phyloP scores from a whole-genome alignment of 2,113 vertebrate species.

The Hiodon alosoides region DNA sequence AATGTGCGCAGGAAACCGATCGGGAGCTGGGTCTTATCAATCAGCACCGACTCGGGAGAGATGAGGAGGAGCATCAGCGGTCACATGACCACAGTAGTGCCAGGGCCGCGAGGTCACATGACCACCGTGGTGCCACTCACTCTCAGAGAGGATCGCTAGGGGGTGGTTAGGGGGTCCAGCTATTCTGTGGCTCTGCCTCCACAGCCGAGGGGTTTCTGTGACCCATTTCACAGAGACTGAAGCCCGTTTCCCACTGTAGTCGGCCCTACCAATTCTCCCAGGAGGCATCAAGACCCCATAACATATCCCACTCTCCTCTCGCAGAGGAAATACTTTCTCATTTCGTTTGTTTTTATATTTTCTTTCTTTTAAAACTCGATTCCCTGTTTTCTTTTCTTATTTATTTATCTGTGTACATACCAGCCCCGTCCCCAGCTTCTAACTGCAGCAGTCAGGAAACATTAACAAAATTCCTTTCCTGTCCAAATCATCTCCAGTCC shows the following conservation, averaged over 20 bases:
- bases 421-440: conserved; percentile 36
- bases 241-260: conserved; percentile 52
- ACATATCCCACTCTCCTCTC: conserved; percentile 56
- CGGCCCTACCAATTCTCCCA: conserved; percentile 43
- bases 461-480: conserved; percentile 56
- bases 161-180: background rate
- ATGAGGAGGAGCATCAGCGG: background rate
- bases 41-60: background rate
- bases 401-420: conserved; percentile 59
- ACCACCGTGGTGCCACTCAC: background rate
- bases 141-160: background rate
- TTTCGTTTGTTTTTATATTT: conserved; percentile 67
- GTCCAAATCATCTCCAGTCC: background rate
- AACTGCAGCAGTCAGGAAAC: conserved; percentile 45
- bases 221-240: conserved; percentile 45
- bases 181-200: conserved; percentile 6
- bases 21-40: no score
- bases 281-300: conserved; percentile 42
- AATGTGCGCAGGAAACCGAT: no score
- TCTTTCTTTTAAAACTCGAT: conserved; percentile 54
- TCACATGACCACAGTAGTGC: background rate
- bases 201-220: background rate
- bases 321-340: conserved; percentile 66
- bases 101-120: background rate
- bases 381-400: conserved; percentile 57